Evolutionary conservation across 2,888 invertebrate genomes (phyloP).

Genomic region (Carabus problematicus): DNA sequence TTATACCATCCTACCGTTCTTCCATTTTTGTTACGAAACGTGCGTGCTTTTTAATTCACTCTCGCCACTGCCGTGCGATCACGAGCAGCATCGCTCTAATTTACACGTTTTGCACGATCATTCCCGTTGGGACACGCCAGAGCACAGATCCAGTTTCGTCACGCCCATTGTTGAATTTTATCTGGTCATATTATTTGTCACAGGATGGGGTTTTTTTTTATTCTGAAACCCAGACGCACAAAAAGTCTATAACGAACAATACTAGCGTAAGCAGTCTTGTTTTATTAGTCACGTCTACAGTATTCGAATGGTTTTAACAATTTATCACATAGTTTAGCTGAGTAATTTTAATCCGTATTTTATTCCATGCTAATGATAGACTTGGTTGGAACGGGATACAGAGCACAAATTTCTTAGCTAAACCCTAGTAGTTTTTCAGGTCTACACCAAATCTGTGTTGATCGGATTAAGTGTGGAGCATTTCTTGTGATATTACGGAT

Average conservation of each 20-base stretch:
- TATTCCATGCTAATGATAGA: not conserved
- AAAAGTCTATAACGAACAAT: too few species aligned
- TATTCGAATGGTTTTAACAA: too few species aligned
- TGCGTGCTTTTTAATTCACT: slow-evolving; percentile 9
- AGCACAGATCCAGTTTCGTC: slow-evolving; percentile 3
- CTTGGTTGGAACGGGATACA: not conserved
- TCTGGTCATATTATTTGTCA: slow-evolving; percentile 1
- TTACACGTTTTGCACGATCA: slow-evolving; percentile 9
- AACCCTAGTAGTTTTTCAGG: slow-evolving; percentile 11
- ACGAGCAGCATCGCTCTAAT: slow-evolving; percentile 19
- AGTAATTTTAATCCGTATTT: not conserved
- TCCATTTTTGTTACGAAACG: slow-evolving; percentile 15
- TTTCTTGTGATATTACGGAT: slow-evolving; percentile 38
- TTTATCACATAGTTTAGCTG: too few species aligned
- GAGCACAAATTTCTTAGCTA: too few species aligned
- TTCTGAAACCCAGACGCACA: too few species aligned
- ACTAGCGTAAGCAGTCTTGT: too few species aligned
- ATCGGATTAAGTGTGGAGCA: slow-evolving; percentile 35
- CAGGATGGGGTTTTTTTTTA: too few species aligned
- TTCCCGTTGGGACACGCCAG: too few species aligned
- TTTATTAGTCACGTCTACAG: too few species aligned
- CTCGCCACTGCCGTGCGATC: slow-evolving; percentile 7
- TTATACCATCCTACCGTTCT: slow-evolving; percentile 3
- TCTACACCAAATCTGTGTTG: slow-evolving; percentile 23
- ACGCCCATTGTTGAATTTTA: slow-evolving; percentile 14